These are phyloP conservation scores for Ametastegia equiseti DNA, from an alignment of 2,888 invertebrate genomes.

Conservation along the genomic window DNA sequence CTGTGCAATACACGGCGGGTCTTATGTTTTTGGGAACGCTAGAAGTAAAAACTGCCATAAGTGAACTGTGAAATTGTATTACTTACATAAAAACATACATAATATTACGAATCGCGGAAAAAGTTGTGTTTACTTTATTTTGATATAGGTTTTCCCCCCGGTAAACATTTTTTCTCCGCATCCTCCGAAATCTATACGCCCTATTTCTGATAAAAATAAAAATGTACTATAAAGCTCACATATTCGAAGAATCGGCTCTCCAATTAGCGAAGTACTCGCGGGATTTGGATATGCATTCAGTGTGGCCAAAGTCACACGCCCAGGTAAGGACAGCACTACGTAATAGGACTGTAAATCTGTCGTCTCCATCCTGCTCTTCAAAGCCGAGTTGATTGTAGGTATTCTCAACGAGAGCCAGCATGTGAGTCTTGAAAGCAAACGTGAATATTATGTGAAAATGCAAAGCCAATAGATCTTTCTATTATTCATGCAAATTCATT, in stretches of 20 bases:
- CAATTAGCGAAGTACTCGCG: conserved; percentile 73
- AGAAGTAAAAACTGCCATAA: conserved; percentile 54
- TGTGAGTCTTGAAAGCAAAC: conserved; percentile 72
- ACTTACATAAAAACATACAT: not conserved
- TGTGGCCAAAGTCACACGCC: conserved; percentile 79
- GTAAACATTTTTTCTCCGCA: not conserved
- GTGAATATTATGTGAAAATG: not conserved
- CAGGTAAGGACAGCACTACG: conserved; percentile 79
- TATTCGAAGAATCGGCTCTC: conserved; percentile 60
- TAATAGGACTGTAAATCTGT: conserved; percentile 78
- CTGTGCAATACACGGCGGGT: conserved; percentile 82
- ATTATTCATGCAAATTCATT: not conserved
- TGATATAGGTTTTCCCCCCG: no score
- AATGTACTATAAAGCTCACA: conserved; percentile 47
- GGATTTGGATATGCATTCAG: conserved; percentile 77
- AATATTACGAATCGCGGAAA: not conserved
- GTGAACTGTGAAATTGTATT: not conserved
- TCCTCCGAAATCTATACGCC: not conserved
- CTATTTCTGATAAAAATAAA: not conserved
- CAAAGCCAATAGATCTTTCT: not conserved
- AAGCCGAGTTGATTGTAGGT: conserved; percentile 78
- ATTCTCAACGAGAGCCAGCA: conserved; percentile 75
- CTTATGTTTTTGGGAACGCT: conserved; percentile 84
- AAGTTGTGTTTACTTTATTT: no score
- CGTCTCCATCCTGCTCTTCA: conserved; percentile 74